Percentiles rank a stretch among this genome's conserved stretches.
These are phyloP conservation scores for Papilio glaucus DNA, from an alignment of 1,140 invertebrate species.

Conservation along the genomic window DNA sequence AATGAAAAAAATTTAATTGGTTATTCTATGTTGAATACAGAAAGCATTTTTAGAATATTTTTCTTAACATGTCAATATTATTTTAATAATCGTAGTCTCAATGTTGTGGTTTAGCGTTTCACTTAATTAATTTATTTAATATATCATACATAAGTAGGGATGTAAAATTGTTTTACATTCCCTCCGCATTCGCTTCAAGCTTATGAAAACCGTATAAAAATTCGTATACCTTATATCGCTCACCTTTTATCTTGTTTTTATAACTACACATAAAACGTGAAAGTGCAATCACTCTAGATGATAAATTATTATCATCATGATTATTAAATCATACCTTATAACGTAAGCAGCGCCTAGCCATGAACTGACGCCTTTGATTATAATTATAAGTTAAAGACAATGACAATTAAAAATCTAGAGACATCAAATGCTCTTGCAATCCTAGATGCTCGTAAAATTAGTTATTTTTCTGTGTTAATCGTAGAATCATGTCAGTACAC, in stretches of 20 bases:
- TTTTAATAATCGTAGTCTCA: not conserved
- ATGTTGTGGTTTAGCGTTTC: not conserved
- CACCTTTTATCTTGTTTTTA: not conserved
- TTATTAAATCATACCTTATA: not conserved
- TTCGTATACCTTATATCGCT: not conserved
- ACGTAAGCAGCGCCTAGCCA: not conserved
- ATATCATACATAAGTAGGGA: not conserved
- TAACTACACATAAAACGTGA: constrained; percentile 1
- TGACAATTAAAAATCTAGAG: no score
- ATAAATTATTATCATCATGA: no score
- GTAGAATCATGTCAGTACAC: no score
- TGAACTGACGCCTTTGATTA: not conserved
- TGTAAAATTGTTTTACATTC: not conserved
- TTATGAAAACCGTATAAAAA: not conserved
- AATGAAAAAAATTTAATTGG: no score
- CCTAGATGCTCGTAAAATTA: no score
- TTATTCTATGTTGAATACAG: no score
- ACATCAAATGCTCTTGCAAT: no score
- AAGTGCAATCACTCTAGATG: not conserved
- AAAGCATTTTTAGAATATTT: not conserved
- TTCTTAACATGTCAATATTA: not conserved
- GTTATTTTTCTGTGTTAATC: no score
- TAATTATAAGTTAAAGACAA: no score
- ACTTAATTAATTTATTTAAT: constrained; percentile 3
- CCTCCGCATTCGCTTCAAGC: not conserved